Evolutionary conservation across 1,140 invertebrate species (phyloP), one percentile per base, ranked within the genome.

Genomic region (Stegodyphus dumicola): DNA sequence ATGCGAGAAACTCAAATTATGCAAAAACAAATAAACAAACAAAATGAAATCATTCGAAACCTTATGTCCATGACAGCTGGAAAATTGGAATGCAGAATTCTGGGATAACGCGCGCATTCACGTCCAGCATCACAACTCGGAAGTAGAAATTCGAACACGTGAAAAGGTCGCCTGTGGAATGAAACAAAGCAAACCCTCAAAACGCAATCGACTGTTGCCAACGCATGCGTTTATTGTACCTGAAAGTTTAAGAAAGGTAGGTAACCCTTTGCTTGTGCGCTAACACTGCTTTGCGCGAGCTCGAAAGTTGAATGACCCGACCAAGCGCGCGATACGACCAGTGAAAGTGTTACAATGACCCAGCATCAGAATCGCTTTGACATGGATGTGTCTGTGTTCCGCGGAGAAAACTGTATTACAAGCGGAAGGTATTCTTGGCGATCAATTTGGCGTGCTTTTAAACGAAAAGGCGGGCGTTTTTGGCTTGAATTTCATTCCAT

Each of bases 341-440:
- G 80, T 83, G 80, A 83, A 83, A 83, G 80, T 83, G 80, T 83
- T 53, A 75, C 80, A 74, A 83, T 83, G 71, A 83, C 71, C 80
- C 54, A 75, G 71, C 69, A 73, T 49, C 17, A 33, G 69, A 52
- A 49, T 49, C 17, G 56, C 60, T 53, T 51, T 7, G 71, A 17
- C 17, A 18, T 65, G 49, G 13, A 11, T 9, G n/a, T 18, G 53
- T 9, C 73, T 15, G 56, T 13, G 7, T 75, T 75, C 6, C 73
- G 7, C 3, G 73, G 51, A 33, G 33, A 33, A 33, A 33, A 33
- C 33, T 33, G 33, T 33, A 51, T 33, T 33, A 33, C 33, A 33
- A 33, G 33, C 33, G 33, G 33, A 33, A 33, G 33, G 33, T 33
- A 33, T 33, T 11, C n/a, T 67, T 67, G 66, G 66, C 66, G 66